Base-by-base conservation (phyloP, 1,140 invertebrate species). In the Mizuhopecten yessoensis region DNA sequence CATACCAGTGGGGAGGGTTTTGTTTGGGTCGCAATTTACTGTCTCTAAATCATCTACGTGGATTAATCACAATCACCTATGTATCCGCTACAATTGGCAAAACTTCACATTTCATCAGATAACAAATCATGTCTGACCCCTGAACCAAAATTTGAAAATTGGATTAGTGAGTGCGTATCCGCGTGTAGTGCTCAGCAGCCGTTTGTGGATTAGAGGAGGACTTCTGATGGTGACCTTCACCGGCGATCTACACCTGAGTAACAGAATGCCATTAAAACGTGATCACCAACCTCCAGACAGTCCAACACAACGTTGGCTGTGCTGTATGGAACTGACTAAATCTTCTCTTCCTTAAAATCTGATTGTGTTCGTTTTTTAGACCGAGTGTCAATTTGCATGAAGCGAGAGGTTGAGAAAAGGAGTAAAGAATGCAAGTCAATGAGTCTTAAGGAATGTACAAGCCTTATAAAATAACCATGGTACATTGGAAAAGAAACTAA, bases 321-420 rank as follows among this genome's bases (percentile, higher is more conserved):
- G 57, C 57, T 29, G 5, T 75, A 75, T 29, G 57, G 57, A 75
- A 75, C 1, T 0, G 57, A 75, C 23, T n/a, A 75, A 75, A 75
- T 75, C 57, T 75, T 75, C 57, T 75, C 57, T 75, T n/a, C 57
- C 57, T 75, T 75, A 75, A 75, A 75, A 75, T 75, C 57, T 75
- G 23, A 75, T 75, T 75, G 23, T 75, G n/a, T 75, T 75, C 57
- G 23, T 29, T 75, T 75, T 75, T 75, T 75, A 75, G 57, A 75
- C 57, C 57, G n/a, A 75, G 57, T 75, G n/a, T 29, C 57, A 75
- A 75, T 75, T 29, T 29, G 57, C 23, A 29, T 29, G n/a, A n/a
- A 29, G n/a, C 57, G 3, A 11, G 11, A 29, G 17, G 23, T 29
- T 75, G 57, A 75, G 57, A 75, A 75, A 75, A 29, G 23, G 57